Conservation (phyloP, 1,140 invertebrate genomes). For the Drosophila saltans region DNA sequence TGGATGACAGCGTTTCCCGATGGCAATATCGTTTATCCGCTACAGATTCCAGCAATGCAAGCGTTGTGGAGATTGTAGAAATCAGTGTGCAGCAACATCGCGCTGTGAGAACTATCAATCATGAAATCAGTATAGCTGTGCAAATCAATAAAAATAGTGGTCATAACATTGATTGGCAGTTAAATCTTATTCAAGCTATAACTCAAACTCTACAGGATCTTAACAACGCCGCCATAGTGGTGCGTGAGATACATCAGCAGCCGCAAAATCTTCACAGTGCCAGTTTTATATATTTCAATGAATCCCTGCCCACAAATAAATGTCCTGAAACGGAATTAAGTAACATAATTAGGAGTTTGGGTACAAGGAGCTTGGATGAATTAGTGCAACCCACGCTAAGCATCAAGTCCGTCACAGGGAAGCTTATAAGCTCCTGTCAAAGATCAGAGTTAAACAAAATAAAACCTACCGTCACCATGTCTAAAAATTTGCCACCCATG, state of each 20-base stretch:
- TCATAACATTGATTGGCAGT: conserved; percentile 88
- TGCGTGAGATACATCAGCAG: conserved; percentile 70
- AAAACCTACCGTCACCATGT: conserved; percentile 84
- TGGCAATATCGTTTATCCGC: conserved; percentile 92
- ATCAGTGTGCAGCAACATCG: conserved; percentile 93
- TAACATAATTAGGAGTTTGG: conserved; percentile 84
- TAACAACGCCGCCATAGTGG: conserved; percentile 63
- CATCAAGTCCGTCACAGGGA: conserved; percentile 86
- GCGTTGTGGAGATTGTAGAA: conserved; percentile 88
- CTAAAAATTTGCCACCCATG: conserved; percentile 89
- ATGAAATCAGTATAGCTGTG: conserved; percentile 89
- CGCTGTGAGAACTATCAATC: conserved; percentile 89
- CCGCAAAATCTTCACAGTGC: conserved; percentile 84
- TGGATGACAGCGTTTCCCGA: conserved; percentile 92
- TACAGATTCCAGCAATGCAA: conserved; percentile 89
- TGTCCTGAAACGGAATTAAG: conserved; percentile 91
- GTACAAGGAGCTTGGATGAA: conserved; percentile 84
- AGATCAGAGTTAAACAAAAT: conserved; percentile 79
- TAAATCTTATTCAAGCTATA: conserved; percentile 86
- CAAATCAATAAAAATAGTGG: conserved; percentile 86
- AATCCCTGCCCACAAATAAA: conserved; percentile 89
- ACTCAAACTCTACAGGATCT: conserved; percentile 63
- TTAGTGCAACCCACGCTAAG: conserved; percentile 86
- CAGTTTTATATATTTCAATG: conserved; percentile 94
- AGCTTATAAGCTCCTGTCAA: conserved; percentile 87